Evolutionary conservation across 2,888 invertebrate genomes (phyloP).

Genomic region (Eupithecia subumbrata): DNA sequence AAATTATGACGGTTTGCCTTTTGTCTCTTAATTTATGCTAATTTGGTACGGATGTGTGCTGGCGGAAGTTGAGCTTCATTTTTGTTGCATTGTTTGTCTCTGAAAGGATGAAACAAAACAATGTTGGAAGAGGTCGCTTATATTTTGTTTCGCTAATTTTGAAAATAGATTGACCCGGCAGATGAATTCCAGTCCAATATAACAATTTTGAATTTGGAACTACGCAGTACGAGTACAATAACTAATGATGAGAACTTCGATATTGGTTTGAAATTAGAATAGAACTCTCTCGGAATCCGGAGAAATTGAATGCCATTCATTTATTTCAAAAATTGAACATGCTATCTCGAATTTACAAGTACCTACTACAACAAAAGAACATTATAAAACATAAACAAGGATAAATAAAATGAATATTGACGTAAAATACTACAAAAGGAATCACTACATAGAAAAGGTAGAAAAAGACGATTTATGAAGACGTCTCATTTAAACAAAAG

Average conservation of each 20-base stretch:
- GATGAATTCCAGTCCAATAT: not conserved
- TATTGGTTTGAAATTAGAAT: conserved; percentile 1
- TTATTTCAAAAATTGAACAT: not conserved
- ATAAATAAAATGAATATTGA: not conserved
- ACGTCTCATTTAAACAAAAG: not conserved
- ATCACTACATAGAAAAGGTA: not conserved
- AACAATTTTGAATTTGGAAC: not conserved
- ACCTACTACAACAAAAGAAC: not conserved
- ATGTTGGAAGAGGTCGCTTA: conserved; percentile 7
- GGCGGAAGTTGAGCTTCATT: conserved; percentile 47
- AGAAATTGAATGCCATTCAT: not conserved
- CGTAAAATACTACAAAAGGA: not conserved
- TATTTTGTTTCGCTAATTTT: not conserved
- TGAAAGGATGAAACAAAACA: conserved; percentile 34
- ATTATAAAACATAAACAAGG: not conserved
- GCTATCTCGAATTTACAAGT: not conserved
- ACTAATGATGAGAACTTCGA: not conserved
- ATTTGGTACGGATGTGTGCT: conserved; percentile 68
- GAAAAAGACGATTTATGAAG: no score
- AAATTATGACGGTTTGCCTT: conserved; percentile 79
- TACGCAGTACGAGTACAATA: not conserved
- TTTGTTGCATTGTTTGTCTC: conserved; percentile 46
- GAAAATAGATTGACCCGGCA: not conserved
- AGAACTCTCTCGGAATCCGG: not conserved
- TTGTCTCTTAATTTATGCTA: conserved; percentile 79